phyloP scores from a whole-genome alignment of 2,113 vertebrate species.

The Crotophaga sulcirostris region DNA sequence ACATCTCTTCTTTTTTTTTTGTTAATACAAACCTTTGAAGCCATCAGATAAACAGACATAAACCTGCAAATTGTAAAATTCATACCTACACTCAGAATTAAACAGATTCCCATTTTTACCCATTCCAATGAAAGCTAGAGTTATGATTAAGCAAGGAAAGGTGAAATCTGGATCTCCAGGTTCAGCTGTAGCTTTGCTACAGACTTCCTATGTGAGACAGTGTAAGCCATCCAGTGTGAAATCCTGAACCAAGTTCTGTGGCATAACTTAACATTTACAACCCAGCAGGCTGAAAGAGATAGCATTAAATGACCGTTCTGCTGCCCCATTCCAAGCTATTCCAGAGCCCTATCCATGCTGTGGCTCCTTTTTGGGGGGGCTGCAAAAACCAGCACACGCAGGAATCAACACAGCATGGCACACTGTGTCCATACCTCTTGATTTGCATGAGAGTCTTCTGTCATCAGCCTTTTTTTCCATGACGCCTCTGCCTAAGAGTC shows the following conservation, averaged over 20 bases:
- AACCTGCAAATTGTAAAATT: not conserved
- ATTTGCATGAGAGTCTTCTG: not conserved
- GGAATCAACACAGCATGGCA: not conserved
- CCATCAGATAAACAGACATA: not conserved
- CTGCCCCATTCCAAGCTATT: not conserved
- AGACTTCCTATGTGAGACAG: not conserved
- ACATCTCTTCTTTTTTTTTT: not conserved
- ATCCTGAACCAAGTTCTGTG: not conserved
- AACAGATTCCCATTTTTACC: not conserved
- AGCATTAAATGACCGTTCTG: not conserved
- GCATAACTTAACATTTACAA: not conserved
- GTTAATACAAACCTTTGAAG: not conserved
- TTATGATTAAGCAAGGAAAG: not conserved
- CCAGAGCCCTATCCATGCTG: not conserved
- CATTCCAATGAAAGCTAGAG: not conserved
- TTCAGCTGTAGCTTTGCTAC: not conserved
- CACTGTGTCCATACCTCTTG: not conserved
- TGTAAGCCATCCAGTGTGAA: not conserved
- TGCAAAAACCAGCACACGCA: not conserved
- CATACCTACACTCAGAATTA: not conserved
- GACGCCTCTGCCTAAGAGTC: not conserved
- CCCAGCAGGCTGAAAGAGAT: not conserved
- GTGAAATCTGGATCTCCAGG: not conserved
- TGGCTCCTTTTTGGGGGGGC: not conserved
- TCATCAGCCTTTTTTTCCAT: not conserved